A percentile compares a stretch with the other conserved stretches of the same genome.
Evolutionary conservation across 2,113 vertebrate species (phyloP).

Genomic region (Chaetura pelagica): DNA sequence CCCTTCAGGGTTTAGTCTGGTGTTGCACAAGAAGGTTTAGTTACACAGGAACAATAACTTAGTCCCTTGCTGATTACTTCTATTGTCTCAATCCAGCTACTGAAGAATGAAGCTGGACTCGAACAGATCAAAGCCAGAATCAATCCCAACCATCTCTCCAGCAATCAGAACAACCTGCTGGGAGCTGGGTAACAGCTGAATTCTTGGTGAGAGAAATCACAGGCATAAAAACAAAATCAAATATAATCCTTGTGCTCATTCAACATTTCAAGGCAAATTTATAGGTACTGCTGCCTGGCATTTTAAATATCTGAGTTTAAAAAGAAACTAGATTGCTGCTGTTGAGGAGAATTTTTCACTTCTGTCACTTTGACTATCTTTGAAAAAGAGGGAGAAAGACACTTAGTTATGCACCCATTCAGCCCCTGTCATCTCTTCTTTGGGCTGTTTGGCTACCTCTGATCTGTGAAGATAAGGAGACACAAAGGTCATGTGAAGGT

Average conservation of each 20-base stretch:
- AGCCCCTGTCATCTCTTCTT: neutral
- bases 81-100: conserved; percentile 23
- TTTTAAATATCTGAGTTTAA: conserved; percentile 23
- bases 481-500: neutral
- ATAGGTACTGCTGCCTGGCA: conserved; percentile 22
- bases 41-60: conserved; percentile 13
- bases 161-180: conserved; percentile 57
- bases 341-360: neutral
- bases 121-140: conserved; percentile 21
- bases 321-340: conserved; percentile 17
- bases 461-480: neutral
- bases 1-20: neutral
- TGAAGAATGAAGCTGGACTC: neutral
- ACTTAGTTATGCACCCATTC: neutral
- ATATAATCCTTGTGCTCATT: conserved; percentile 41
- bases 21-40: neutral
- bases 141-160: conserved; percentile 33
- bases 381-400: neutral
- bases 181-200: conserved; percentile 27
- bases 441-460: neutral
- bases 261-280: conserved; percentile 51
- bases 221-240: conserved; percentile 63
- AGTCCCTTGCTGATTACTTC: conserved; percentile 18
- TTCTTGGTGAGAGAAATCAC: conserved; percentile 42
- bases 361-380: neutral